Conservation (phyloP, 2,113 vertebrate genomes). For the Physeter macrocephalus region DNA sequence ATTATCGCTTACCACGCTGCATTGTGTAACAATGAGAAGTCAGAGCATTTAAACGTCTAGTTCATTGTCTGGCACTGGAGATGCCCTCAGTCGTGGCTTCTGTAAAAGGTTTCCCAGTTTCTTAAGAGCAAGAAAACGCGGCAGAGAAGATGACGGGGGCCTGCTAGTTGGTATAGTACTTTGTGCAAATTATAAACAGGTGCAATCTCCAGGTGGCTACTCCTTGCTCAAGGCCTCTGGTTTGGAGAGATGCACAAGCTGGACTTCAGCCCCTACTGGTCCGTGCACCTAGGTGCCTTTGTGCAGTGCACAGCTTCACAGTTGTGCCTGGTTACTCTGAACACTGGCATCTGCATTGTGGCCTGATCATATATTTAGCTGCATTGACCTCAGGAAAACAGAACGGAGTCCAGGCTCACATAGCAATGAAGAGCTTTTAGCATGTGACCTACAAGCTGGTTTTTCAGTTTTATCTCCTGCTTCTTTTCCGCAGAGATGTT, state of each 20-base stretch:
- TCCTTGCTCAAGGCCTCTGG: rapidly evolving
- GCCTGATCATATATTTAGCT: background rate
- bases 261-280: background rate
- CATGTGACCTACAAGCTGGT: background rate
- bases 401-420: background rate
- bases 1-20: background rate
- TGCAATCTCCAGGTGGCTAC: background rate
- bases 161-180: background rate
- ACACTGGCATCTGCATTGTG: background rate
- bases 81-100: background rate
- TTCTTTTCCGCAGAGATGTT: background rate
- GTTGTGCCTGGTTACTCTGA: background rate
- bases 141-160: background rate
- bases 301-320: background rate
- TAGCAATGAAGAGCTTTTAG: background rate
- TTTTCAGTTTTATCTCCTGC: background rate
- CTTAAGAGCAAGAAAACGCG: background rate
- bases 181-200: background rate
- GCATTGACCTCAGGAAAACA: background rate
- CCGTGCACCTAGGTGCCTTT: background rate
- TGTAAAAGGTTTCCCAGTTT: background rate
- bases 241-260: background rate
- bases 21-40: background rate
- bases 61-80: background rate
- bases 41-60: background rate